Evolutionary conservation across 2,797 vertebrate genomes (phyloP).

Genomic region (Sebastes umbrosus): DNA sequence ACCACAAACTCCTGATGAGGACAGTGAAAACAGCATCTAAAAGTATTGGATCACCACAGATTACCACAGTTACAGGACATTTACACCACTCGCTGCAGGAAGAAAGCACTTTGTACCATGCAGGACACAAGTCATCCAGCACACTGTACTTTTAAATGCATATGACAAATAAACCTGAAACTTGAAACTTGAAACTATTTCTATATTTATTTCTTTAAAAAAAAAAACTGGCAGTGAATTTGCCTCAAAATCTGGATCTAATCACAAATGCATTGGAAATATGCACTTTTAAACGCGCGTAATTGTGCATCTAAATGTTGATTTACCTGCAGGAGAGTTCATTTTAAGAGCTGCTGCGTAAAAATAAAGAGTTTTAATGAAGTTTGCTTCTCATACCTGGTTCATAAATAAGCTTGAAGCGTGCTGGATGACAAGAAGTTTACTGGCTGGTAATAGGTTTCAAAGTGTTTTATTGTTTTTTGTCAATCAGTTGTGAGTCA

Average conservation of each 20-base stretch:
- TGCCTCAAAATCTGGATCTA: neutral
- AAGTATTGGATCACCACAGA: too few species aligned
- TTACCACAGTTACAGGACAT: too few species aligned
- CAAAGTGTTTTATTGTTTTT: slow-evolving; percentile 62
- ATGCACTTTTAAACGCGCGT: neutral
- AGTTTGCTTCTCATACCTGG: neutral
- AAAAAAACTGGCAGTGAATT: neutral
- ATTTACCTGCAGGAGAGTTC: neutral
- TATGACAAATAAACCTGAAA: too few species aligned
- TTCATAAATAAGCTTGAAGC: slow-evolving; percentile 66
- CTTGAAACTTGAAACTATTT: neutral
- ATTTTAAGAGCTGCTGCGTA: neutral
- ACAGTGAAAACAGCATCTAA: too few species aligned
- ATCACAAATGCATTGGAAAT: neutral
- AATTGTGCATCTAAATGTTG: neutral
- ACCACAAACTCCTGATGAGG: too few species aligned
- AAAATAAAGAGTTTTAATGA: neutral
- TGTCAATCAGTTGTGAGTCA: slow-evolving; percentile 10
- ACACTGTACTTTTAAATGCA: too few species aligned
- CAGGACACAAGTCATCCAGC: too few species aligned
- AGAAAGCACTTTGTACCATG: too few species aligned
- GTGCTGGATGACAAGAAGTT: slow-evolving; percentile 55
- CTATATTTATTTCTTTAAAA: too few species aligned
- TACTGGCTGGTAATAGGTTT: slow-evolving; percentile 44
- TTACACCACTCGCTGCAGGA: too few species aligned